A percentile compares a stretch with the other conserved stretches of the same genome.
These are phyloP conservation scores for Molossus alvarezi DNA, from an alignment of 2,797 vertebrate species.

Conservation along the genomic window DNA sequence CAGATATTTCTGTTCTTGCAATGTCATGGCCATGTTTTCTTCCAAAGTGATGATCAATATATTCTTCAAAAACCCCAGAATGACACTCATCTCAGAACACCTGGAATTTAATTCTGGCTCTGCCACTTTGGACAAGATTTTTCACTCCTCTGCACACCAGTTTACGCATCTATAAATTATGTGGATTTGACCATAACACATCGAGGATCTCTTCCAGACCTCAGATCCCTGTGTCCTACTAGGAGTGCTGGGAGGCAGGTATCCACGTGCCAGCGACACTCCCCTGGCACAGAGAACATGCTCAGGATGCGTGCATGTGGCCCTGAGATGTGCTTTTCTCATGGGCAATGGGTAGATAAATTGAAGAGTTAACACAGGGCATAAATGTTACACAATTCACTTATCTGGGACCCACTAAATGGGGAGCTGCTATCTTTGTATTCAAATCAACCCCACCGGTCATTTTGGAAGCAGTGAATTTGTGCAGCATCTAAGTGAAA, in stretches of 20 bases:
- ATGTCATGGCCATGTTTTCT: rapidly evolving
- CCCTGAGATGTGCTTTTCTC: neutral
- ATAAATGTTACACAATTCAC: neutral
- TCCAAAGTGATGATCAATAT: rapidly evolving
- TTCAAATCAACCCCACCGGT: rapidly evolving
- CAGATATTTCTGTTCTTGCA: neutral
- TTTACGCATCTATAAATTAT: rapidly evolving
- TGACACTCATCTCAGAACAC: neutral
- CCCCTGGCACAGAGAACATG: no score
- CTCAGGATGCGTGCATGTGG: rapidly evolving
- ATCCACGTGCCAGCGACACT: rapidly evolving
- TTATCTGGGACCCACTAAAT: neutral
- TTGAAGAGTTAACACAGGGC: rapidly evolving
- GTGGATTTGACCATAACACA: neutral
- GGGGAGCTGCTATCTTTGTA: neutral
- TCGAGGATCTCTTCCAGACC: neutral
- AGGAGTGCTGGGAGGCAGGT: rapidly evolving
- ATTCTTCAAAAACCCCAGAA: neutral
- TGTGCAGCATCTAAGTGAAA: neutral
- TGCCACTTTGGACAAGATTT: neutral
- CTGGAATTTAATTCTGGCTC: neutral
- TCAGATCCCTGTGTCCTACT: rapidly evolving
- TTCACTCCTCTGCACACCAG: no score
- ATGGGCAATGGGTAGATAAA: rapidly evolving
- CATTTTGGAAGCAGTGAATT: rapidly evolving